Base-by-base conservation (phyloP, 2,888 invertebrate genomes). In the Bedellia somnulentella region DNA sequence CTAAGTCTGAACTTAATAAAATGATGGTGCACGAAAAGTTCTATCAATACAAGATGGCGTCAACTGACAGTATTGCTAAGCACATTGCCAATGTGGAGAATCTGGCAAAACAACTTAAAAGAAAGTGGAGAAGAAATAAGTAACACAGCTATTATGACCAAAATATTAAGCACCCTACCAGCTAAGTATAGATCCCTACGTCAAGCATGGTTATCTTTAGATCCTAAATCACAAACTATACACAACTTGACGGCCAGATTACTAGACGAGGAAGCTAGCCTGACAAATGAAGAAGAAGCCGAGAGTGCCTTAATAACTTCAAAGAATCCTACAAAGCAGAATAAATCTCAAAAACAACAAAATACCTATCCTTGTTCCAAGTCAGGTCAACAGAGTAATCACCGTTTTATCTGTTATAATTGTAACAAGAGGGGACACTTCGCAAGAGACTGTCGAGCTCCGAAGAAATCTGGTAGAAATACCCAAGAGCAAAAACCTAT, bases 391-490 rank as follows among this genome's bases (percentile, higher is more conserved):
- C 9, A 15, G 5, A n/a, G n/a, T n/a, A 36, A 36, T 26, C 43
- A 45, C 31, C 14, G 42, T 2, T 48, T 44, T 32, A 32, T 31
- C 11, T 45, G 45, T 21, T 47, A 45, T 13, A 43, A 47, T 30
- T 45, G 44, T 32, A 31, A 25, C 0, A 45, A 44, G n/a, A 13
- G 42, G 2, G 45, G 45, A 0, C 43, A 46, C 30, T 47, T 46
- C 28, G 24, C 45, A 0, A 37, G 16, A 34, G 44, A 49, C 15
- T 46, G 44, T 30, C 38, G 10, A 28, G 22, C 11, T 2, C 15
- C 12, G n/a, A 24, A 15, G 13, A 24, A 42, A 34, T 36, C 35
- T 23, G 26, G 23, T 30, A 33, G 30, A n/a, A 27, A 15, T n/a
- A 27, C n/a, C 16, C 12, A 13, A 21, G 27, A 15, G n/a, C 17